Percentiles rank a stretch among this genome's conserved stretches.
Conservation (phyloP, 2,888 invertebrate species). For the Fragum whitleyi region DNA sequence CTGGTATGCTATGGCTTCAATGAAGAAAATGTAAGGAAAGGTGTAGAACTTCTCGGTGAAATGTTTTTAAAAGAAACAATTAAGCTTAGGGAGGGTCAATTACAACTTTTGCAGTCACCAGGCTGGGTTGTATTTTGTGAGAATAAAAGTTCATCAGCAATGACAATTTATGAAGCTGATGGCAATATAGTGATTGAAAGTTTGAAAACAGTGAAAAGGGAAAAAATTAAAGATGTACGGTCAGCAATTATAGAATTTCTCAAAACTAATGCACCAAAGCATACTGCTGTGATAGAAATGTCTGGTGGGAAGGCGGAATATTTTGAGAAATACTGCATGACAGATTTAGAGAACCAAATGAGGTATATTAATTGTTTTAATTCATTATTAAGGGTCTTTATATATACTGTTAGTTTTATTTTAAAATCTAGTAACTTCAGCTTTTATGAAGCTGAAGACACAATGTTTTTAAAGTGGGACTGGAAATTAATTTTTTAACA, state of each 20-base stretch:
- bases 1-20: conserved; percentile 22
- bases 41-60: not conserved
- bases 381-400: too few species aligned
- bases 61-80: not conserved
- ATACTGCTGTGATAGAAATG: conserved; percentile 21
- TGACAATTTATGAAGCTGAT: not conserved
- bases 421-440: too few species aligned
- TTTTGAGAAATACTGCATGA: conserved; percentile 23
- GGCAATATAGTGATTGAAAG: conserved; percentile 1
- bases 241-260: conserved; percentile 23
- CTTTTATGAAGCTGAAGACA: too few species aligned
- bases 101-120: not conserved
- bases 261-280: conserved; percentile 1
- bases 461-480: too few species aligned
- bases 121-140: not conserved
- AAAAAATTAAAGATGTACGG: conserved; percentile 5
- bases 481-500: too few species aligned
- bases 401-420: too few species aligned
- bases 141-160: not conserved
- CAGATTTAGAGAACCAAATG: not conserved
- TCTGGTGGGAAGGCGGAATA: conserved; percentile 30
- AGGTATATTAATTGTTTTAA: too few species aligned
- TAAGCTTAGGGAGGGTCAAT: not conserved
- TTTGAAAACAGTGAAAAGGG: not conserved
- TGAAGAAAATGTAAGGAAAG: not conserved